Conservation (phyloP, 2,888 invertebrate species). For the Sarcophaga caerulescens region DNA sequence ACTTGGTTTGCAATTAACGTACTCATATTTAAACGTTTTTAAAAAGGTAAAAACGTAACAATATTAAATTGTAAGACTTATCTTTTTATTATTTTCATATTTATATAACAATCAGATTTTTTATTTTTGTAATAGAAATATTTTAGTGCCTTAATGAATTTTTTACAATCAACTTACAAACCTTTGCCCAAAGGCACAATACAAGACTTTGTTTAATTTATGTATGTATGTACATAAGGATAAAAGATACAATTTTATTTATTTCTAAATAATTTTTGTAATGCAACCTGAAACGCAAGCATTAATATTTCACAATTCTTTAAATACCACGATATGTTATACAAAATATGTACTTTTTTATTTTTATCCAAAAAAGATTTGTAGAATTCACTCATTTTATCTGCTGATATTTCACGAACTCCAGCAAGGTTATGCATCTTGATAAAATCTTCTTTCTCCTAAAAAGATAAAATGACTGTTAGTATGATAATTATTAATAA, state of each 20-base stretch:
- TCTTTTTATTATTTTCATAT: too few relatives aligned
- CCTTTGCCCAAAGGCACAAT: too few relatives aligned
- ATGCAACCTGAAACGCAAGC: constrained; percentile 84
- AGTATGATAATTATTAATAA: background rate
- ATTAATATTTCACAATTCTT: constrained; percentile 87
- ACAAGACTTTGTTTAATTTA: too few relatives aligned
- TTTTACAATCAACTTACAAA: too few relatives aligned
- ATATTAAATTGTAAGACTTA: too few relatives aligned
- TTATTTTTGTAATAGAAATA: too few relatives aligned
- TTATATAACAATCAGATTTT: too few relatives aligned
- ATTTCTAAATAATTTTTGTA: constrained; percentile 76
- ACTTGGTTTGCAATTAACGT: too few relatives aligned
- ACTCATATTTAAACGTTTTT: too few relatives aligned
- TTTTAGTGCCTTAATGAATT: too few relatives aligned
- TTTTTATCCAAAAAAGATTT: constrained; percentile 92
- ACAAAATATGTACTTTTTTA: constrained; percentile 87
- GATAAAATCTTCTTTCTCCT: constrained; percentile 85
- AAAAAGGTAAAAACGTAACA: too few relatives aligned
- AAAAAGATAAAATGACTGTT: constrained; percentile 71
- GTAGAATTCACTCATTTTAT: constrained; percentile 94
- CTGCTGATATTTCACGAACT: constrained; percentile 85
- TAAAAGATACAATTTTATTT: background rate
- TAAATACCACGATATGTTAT: constrained; percentile 92
- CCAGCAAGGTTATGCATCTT: constrained; percentile 81
- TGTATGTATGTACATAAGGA: too few relatives aligned